Base-by-base conservation (phyloP, 2,888 invertebrate genomes). In the Acanthosepion lycidas region DNA sequence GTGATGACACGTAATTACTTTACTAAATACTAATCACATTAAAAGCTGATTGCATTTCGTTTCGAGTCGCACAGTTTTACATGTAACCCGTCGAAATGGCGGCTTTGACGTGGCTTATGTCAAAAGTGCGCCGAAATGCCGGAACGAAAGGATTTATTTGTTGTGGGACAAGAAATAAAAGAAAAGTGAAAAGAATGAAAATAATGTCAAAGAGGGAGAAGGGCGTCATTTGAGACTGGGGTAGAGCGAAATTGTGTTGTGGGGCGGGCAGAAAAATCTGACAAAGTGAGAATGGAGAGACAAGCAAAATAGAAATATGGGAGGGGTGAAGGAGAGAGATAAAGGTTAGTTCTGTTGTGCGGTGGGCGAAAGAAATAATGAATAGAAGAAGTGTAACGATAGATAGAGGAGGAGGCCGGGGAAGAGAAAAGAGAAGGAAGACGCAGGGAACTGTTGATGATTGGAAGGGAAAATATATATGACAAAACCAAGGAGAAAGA, bases 21-120 rank as follows among this genome's bases (percentile, higher is more conserved):
- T 78, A 78, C 78, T 78, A 78, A 78, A 78, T n/a, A n/a, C 78
- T 78, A 78, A 78, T 78, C 78, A 78, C 78, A 78, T 78, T 78
- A 78, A 78, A 78, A 78, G 78, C 78, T n/a, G 78, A 78, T 78
- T 78, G 78, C 78, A 15, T 78, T 78, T 78, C n/a, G 78, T 78
- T 78, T 78, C 78, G n/a, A n/a, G 78, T 78, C 78, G 78, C n/a
- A 33, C 15, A n/a, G n/a, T 78, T 78, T 78, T 78, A 78, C 78
- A 78, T n/a, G 78, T 78, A 78, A 78, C 78, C 78, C 4, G 28
- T 53, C 53, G 48, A 48, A 51, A 92, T 92, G 92, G 92, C n/a
- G 42, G 55, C 53, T 49, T 12, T 51, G 42, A 55, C 33, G 20
- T 93, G 49, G 23, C 15, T 49, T 28, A 20, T 53, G 55, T 51